Conservation (phyloP, 2,113 vertebrate genomes). For the Chaetorhynchus papuensis region DNA sequence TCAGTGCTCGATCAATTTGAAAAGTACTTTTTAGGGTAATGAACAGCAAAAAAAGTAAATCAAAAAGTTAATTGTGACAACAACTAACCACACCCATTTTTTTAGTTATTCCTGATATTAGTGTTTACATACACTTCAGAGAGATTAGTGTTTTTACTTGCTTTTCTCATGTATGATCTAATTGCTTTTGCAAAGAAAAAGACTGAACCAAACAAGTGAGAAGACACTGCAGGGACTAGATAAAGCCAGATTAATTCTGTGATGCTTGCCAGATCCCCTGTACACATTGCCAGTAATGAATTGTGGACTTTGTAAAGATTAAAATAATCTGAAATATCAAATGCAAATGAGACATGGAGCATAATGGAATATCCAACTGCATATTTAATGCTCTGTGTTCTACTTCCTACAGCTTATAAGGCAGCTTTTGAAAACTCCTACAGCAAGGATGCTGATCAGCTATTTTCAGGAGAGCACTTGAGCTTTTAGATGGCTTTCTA, state of each 20-base stretch:
- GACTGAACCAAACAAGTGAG: not conserved
- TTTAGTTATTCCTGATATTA: not conserved
- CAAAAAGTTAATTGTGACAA: not conserved
- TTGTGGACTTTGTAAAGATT: not conserved
- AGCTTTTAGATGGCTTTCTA: not conserved
- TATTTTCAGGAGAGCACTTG: not conserved
- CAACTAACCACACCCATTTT: not conserved
- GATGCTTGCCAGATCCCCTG: not conserved
- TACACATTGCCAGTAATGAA: not conserved
- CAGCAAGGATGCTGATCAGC: not conserved
- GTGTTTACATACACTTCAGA: not conserved
- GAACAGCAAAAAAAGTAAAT: not conserved
- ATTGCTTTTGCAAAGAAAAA: not conserved
- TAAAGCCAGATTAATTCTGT: not conserved
- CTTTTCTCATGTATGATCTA: not conserved
- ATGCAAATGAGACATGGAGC: not conserved
- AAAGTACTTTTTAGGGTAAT: not conserved
- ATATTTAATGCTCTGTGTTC: not conserved
- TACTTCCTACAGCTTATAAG: not conserved
- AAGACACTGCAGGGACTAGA: not conserved
- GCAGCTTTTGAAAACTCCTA: not conserved
- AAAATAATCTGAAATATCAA: not conserved
- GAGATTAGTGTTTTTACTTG: not conserved
- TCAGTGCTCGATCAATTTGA: not conserved
- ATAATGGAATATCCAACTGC: not conserved